Evolutionary conservation across 1,140 invertebrate genomes (phyloP).

Genomic region (Aphelinus certus): DNA sequence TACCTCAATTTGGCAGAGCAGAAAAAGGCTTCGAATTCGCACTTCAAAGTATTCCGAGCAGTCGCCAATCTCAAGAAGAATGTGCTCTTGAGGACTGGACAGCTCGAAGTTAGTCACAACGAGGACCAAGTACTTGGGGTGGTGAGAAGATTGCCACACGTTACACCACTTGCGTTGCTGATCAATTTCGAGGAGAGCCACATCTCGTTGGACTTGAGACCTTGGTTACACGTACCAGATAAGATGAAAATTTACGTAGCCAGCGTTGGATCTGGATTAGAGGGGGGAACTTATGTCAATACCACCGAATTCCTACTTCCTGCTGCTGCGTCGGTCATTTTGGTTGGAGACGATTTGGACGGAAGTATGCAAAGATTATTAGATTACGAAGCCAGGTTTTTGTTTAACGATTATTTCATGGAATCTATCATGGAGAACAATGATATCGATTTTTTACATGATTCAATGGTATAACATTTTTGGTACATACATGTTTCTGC

Average conservation of each 20-base stretch:
- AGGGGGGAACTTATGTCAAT: neutral
- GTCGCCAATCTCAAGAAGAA: conserved; percentile 61
- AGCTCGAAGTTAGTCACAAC: conserved; percentile 51
- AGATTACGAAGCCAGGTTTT: too few relatives aligned
- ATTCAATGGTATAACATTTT: too few relatives aligned
- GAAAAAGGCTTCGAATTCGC: conserved; percentile 55
- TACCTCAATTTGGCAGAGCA: conserved; percentile 67
- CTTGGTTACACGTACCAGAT: conserved; percentile 45
- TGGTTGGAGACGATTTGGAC: conserved; percentile 5
- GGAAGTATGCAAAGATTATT: too few relatives aligned
- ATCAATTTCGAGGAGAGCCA: conserved; percentile 44
- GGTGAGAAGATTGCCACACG: conserved; percentile 31
- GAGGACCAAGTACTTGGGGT: conserved; percentile 58
- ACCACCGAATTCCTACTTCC: conserved; percentile 33
- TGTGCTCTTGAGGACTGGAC: conserved; percentile 57
- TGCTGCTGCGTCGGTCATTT: conserved; percentile 42
- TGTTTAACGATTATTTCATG: too few relatives aligned
- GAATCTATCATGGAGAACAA: too few relatives aligned
- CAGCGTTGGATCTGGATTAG: conserved; percentile 35
- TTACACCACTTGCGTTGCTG: conserved; percentile 35
- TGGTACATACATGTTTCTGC: too few relatives aligned
- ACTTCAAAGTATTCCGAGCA: conserved; percentile 67
- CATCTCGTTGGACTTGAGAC: conserved; percentile 41
- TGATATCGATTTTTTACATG: too few relatives aligned
- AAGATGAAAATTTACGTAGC: conserved; percentile 40